These are phyloP conservation scores for Ochotona curzoniae DNA, from an alignment of 2,113 vertebrate genomes.

Conservation along the genomic window DNA sequence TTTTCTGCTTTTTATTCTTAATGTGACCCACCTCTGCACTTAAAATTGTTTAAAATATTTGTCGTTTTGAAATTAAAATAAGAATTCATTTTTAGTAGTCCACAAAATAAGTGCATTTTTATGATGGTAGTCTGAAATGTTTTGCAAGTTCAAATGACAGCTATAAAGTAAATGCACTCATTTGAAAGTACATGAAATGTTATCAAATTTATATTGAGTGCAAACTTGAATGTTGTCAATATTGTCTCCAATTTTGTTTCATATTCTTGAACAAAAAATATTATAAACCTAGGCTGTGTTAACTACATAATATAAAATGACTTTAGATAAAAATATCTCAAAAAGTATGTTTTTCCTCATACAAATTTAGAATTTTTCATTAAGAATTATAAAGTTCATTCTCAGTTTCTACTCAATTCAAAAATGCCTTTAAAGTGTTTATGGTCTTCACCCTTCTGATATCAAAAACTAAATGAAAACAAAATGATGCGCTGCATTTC, in stretches of 20 bases:
- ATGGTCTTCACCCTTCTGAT: not conserved
- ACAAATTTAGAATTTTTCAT: not conserved
- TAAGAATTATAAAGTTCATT: not conserved
- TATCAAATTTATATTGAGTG: not conserved
- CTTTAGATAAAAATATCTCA: not conserved
- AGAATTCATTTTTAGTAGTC: conserved; percentile 33
- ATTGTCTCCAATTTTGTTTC: not conserved
- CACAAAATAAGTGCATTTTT: not conserved
- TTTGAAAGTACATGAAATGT: not conserved
- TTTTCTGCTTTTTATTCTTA: conserved; percentile 6
- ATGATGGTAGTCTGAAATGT: conserved; percentile 1
- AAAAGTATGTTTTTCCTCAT: not conserved
- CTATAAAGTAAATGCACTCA: not conserved
- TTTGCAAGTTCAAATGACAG: conserved; percentile 12
- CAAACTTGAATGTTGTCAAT: not conserved
- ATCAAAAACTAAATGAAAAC: not conserved
- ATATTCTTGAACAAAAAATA: not conserved
- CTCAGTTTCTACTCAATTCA: not conserved
- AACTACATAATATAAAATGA: not conserved
- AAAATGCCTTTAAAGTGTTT: not conserved
- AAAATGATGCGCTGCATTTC: not conserved
- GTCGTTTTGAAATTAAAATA: conserved; percentile 17
- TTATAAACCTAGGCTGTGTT: too few species aligned
- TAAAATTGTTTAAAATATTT: conserved; percentile 16
- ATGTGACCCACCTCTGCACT: not conserved